phyloP scores from a whole-genome alignment of 2,888 invertebrate species.

The Pollenia griseotomentosa region DNA sequence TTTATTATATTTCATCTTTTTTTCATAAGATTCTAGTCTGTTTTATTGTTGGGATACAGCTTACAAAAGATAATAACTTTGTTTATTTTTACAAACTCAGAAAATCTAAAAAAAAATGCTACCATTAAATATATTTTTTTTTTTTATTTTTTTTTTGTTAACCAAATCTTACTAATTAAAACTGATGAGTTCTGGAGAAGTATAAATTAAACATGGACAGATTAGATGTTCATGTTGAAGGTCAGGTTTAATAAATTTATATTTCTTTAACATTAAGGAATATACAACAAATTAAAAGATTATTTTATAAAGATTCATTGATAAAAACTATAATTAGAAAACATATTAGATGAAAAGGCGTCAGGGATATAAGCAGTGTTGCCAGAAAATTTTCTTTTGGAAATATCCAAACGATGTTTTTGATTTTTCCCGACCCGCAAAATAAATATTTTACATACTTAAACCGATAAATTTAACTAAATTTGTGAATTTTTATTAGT shows the following conservation, averaged over 20 bases:
- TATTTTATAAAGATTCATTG: conserved; percentile 4
- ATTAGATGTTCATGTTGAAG: conserved; percentile 46
- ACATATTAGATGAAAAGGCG: background rate
- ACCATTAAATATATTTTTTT: conserved; percentile 22
- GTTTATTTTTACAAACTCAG: conserved; percentile 61
- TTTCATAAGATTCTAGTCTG: background rate
- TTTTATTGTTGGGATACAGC: conserved; percentile 9
- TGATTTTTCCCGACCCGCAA: too few species aligned
- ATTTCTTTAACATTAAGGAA: conserved; percentile 2
- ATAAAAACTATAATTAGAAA: conserved; percentile 32
- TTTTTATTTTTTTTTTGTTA: too few species aligned
- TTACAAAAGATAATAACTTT: conserved; percentile 63
- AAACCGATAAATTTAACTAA: too few species aligned
- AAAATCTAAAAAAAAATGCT: conserved; percentile 39
- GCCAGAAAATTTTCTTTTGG: too few species aligned
- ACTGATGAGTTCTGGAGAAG: conserved; percentile 51
- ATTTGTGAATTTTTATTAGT: too few species aligned
- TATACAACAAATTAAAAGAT: conserved; percentile 46
- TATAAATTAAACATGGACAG: background rate
- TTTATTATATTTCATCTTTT: conserved; percentile 4
- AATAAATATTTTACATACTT: too few species aligned
- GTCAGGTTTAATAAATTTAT: conserved; percentile 50
- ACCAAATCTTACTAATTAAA: conserved; percentile 60
- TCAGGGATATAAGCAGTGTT: too few species aligned
- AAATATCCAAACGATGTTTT: too few species aligned